Evolutionary conservation across 2,888 invertebrate genomes (phyloP), one percentile per base, ranked within the genome.

Genomic region (Spodoptera exigua): DNA sequence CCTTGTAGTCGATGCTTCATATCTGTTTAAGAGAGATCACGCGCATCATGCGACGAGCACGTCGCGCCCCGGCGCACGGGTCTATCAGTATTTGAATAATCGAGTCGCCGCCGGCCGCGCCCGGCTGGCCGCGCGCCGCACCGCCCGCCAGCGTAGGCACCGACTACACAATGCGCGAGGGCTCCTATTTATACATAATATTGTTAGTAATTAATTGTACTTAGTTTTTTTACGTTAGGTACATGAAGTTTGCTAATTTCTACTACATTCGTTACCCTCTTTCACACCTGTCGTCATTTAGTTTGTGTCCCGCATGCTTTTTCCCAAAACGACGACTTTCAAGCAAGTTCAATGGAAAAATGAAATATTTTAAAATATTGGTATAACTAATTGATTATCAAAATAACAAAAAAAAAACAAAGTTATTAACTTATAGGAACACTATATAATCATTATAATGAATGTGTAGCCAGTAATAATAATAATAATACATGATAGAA

Each of bases 1-100:
- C 89, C 86, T 76, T 82, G 76, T 77, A 81, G 81, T 75, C 80
- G 78, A 80, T 75, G 79, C 79, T 79, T 81, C 79, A 81, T 87
- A 86, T 83, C 83, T 72, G 82, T 86, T 63, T 84, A 75, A 44
- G 65, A 44, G 65, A 70, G 63, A 45, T 48, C 70, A 12, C 65
- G 70, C 54, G 70, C 65, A 70, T 48, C 36, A 53, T 47, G 44
- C 41, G 35, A 1, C 14, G 2, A 14, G n/a, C n/a, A 10, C 14
- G 3, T 40, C 46, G 35, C n/a, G 14, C 18, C n/a, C n/a, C n/a
- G n/a, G n/a, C n/a, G n/a, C n/a, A 12, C 11, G 11, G 12, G 2
- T 32, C 34, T 40, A 12, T 5, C 32, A 34, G 27, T 44, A 18
- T 32, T 12, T 18, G n/a, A 32, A 16, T 16, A 44, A n/a, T n/a